Percentiles rank a stretch among this genome's conserved stretches.
These are phyloP conservation scores for Zenarchopterus dispar DNA, from an alignment of 2,797 vertebrate genomes.

Conservation along the genomic window DNA sequence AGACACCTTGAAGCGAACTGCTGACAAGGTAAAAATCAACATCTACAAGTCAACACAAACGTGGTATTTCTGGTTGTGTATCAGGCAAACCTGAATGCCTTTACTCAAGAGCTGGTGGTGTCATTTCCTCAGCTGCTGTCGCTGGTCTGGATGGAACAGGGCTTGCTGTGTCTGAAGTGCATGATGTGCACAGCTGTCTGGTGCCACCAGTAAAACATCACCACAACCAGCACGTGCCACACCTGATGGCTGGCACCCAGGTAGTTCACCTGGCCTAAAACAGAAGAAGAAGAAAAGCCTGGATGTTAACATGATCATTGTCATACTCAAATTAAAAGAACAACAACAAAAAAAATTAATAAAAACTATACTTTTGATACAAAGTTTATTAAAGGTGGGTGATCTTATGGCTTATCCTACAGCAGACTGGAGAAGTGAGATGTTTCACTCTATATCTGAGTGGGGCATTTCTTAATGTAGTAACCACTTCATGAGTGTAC, in stretches of 20 bases:
- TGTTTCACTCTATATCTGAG: too few relatives aligned
- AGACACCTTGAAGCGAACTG: constrained; percentile 13
- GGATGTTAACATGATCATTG: not conserved
- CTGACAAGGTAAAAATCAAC: constrained; percentile 12
- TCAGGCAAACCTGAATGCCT: not conserved
- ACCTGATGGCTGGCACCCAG: constrained; percentile 96
- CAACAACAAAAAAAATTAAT: too few relatives aligned
- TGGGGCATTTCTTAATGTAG: too few relatives aligned
- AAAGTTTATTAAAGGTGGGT: too few relatives aligned
- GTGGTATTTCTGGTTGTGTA: not conserved
- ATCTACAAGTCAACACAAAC: not conserved
- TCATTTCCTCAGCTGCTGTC: constrained; percentile 58
- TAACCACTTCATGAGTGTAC: too few relatives aligned
- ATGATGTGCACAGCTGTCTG: constrained; percentile 93
- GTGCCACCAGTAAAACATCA: constrained; percentile 99
- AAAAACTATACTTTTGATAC: too few relatives aligned
- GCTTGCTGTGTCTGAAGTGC: constrained; percentile 91
- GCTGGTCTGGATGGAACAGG: constrained; percentile 76
- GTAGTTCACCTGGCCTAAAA: constrained; percentile 98
- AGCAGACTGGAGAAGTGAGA: too few relatives aligned
- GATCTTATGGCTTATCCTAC: too few relatives aligned
- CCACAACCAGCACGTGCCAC: constrained; percentile 96
- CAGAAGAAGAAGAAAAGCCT: not conserved
- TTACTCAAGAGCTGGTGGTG: too few relatives aligned
- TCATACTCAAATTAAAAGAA: not conserved